Percentiles rank a stretch among this genome's conserved stretches.
Conservation (phyloP, 1,140 invertebrate species). For the Drosophila parvula region DNA sequence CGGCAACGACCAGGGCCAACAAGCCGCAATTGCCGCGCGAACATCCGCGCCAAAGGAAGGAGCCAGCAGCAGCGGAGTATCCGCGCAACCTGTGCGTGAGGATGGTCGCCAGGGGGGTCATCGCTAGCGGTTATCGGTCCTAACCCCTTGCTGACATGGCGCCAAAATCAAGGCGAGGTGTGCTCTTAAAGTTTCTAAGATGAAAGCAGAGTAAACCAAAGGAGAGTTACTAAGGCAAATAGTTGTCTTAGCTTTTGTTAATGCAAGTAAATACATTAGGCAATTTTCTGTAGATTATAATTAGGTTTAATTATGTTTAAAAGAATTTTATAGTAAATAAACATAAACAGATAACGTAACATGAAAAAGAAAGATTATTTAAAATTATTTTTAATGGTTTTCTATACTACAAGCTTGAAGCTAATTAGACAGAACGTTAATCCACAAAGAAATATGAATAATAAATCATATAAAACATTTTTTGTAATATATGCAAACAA, state of each 20-base stretch:
- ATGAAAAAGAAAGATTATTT: no score
- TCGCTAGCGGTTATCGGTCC: slow-evolving; percentile 32
- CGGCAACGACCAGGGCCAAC: slow-evolving; percentile 3
- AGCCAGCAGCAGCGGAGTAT: not conserved
- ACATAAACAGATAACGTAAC: no score
- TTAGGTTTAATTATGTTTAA: not conserved
- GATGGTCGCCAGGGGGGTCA: slow-evolving; percentile 6
- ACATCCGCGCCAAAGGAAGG: slow-evolving; percentile 13
- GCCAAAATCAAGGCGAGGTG: slow-evolving; percentile 58
- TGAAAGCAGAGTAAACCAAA: rapidly evolving
- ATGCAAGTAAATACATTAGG: not conserved
- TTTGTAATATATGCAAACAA: not conserved
- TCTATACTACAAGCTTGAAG: not conserved
- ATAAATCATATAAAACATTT: not conserved
- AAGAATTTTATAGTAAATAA: not conserved
- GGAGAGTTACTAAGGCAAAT: not conserved
- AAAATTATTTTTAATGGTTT: no score
- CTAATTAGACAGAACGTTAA: not conserved
- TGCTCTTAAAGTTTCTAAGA: not conserved
- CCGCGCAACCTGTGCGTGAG: slow-evolving; percentile 47
- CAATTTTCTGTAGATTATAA: not conserved
- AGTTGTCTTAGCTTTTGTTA: no score
- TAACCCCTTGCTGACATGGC: slow-evolving; percentile 58
- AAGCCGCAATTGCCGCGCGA: slow-evolving; percentile 10
- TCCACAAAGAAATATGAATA: no score